phyloP scores from a whole-genome alignment of 2,113 vertebrate species.

The Myrmecobius fasciatus region DNA sequence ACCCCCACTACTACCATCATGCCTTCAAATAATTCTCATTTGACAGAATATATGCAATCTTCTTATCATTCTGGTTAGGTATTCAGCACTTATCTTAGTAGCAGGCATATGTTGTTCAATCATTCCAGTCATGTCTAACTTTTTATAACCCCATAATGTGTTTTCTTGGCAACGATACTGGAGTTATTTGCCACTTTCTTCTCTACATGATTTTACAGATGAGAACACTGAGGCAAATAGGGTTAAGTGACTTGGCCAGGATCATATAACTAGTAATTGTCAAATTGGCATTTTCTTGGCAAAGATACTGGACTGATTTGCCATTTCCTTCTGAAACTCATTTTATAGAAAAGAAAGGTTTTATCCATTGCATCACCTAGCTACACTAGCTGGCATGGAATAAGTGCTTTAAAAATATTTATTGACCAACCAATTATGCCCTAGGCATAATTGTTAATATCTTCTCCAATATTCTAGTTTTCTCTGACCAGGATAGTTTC shows the following conservation, averaged over 20 bases:
- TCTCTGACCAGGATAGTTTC: neutral
- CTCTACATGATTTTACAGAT: neutral
- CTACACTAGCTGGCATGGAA: neutral
- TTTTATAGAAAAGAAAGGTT: too few species aligned
- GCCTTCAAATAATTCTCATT: neutral
- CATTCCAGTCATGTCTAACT: neutral
- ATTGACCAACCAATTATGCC: too few species aligned
- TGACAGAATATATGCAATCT: neutral
- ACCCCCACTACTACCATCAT: neutral
- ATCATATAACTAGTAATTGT: neutral
- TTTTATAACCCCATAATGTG: neutral
- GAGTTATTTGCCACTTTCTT: neutral
- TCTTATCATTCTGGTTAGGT: neutral
- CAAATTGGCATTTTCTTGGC: too few species aligned
- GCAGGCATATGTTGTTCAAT: neutral
- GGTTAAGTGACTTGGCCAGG: neutral
- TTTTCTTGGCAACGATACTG: neutral
- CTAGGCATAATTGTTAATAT: neutral
- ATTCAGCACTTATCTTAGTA: neutral
- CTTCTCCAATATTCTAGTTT: neutral
- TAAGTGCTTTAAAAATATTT: too few species aligned
- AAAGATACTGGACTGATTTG: too few species aligned
- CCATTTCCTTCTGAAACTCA: too few species aligned
- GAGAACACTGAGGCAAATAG: neutral
- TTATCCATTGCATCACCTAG: too few species aligned